Evolutionary conservation across 2,797 vertebrate species (phyloP).

Genomic region (Varecia variegata): DNA sequence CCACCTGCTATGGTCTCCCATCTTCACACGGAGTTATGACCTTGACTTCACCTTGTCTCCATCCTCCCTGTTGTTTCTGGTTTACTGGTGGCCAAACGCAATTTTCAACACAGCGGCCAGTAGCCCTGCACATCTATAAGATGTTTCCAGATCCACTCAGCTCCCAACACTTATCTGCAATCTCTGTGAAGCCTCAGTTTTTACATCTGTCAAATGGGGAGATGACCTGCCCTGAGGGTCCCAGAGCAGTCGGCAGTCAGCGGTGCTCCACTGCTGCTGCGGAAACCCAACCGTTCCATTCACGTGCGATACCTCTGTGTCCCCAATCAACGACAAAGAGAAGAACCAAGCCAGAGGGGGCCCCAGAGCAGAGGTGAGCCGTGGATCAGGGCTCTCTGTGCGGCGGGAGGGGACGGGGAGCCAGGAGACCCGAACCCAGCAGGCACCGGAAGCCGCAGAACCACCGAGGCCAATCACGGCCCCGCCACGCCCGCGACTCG

Average conservation of each 20-base stretch:
- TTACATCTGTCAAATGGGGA: background rate
- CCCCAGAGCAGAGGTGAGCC: conserved; percentile 75
- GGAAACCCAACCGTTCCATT: background rate
- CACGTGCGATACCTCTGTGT: conserved; percentile 56
- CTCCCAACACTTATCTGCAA: background rate
- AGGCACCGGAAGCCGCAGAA: conserved; percentile 80
- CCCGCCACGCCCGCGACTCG: conserved; percentile 73
- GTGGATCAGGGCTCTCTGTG: conserved; percentile 68
- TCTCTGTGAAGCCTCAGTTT: background rate
- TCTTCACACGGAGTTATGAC: background rate
- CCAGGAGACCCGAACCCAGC: conserved; percentile 79
- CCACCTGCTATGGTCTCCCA: background rate
- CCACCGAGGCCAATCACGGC: conserved; percentile 84
- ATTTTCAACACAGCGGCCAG: background rate
- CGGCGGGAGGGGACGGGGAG: conserved; percentile 63
- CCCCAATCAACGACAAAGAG: conserved; percentile 78
- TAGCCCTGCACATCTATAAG: rapidly evolving
- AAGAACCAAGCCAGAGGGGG: conserved; percentile 77
- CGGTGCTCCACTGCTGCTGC: background rate
- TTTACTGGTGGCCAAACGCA: background rate
- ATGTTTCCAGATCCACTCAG: background rate
- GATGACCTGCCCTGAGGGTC: background rate
- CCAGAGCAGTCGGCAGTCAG: background rate
- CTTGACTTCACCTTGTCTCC: background rate
- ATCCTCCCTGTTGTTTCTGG: background rate